phyloP scores from a whole-genome alignment of 2,888 invertebrate species.

The Drosophila mimetica region DNA sequence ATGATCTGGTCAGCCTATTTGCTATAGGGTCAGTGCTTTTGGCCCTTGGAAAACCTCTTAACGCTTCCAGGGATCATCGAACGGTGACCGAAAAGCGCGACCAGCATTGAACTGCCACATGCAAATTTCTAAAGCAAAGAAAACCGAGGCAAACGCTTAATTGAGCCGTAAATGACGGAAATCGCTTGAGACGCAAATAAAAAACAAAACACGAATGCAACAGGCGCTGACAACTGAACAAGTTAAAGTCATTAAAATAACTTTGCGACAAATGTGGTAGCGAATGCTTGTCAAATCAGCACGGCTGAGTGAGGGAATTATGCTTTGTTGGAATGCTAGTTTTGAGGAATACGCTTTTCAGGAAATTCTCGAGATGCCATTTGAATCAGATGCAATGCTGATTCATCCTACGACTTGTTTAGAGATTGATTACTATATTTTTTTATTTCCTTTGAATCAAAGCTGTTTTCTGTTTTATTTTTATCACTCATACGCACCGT shows the following conservation, averaged over 20 bases:
- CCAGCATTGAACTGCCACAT: slow-evolving; percentile 37
- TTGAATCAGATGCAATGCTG: slow-evolving; percentile 2
- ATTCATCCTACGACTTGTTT: slow-evolving; percentile 17
- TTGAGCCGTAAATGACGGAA: slow-evolving; percentile 77
- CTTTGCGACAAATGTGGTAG: slow-evolving; percentile 58
- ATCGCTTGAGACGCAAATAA: slow-evolving; percentile 36
- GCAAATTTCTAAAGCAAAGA: slow-evolving; percentile 61
- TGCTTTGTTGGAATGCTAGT: slow-evolving; percentile 23
- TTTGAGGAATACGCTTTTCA: slow-evolving; percentile 15
- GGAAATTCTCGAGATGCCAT: slow-evolving; percentile 28
- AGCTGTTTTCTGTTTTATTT: slow-evolving; percentile 18
- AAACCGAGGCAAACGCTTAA: slow-evolving; percentile 63
- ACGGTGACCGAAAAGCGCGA: slow-evolving; percentile 7
- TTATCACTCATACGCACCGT: slow-evolving; percentile 65
- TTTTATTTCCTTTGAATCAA: slow-evolving; percentile 7
- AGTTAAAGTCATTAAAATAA: slow-evolving; percentile 54
- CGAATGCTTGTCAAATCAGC: slow-evolving; percentile 47
- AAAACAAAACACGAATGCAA: slow-evolving; percentile 20
- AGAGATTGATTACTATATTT: slow-evolving; percentile 1
- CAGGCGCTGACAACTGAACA: slow-evolving; percentile 53
- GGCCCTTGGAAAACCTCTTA: slow-evolving; percentile 14
- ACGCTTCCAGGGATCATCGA: slow-evolving; percentile 24
- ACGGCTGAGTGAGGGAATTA: slow-evolving; percentile 21
- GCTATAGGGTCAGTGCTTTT: background rate
- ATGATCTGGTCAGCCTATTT: slow-evolving; percentile 10